Evolutionary conservation across 2,888 invertebrate species (phyloP), one percentile per base, ranked within the genome.

Genomic region (Fissipunctia ypsillon): DNA sequence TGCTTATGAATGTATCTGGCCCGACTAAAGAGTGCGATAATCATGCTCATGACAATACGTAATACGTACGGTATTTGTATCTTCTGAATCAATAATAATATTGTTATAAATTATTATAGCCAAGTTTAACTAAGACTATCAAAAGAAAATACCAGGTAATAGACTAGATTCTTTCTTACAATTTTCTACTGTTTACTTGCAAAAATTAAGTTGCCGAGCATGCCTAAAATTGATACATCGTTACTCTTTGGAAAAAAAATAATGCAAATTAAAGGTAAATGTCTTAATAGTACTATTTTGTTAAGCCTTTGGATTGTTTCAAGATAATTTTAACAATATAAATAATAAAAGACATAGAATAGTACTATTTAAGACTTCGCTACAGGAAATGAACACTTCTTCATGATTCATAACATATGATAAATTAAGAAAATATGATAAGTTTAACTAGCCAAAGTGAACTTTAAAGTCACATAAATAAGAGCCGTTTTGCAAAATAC

Each of bases 11-110:
- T 65, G 60, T 60, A 66, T 69, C 52, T 69, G 68, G 69, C 52
- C 70, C 12, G 71, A 71, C 66, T 79, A 83, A 81, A 74, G 80
- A 78, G 85, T 85, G 85, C 81, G 66, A 80, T 84, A 79, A 76
- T 76, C 85, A 86, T 86, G 85, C 85, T 80, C 79, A 84, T 80
- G 70, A 81, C 76, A 83, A 67, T 72, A 71, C 22, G n/a, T 35
- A 60, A 81, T 83, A 43, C n/a, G n/a, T n/a, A n/a, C n/a, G n/a
- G n/a, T n/a, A 76, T 77, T 59, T 71, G 41, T 74, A 81, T 69
- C 59, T 69, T 84, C 41, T 41, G 45, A 54, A 68, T 75, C 7
- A 56, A 54, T 56, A 66, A 38, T 54, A 83, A 52, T 43, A 61
- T 28, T 31, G 19, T 81, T 59, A 83, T 43, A n/a, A n/a, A 41